These are phyloP conservation scores for Unio pictorum DNA, from an alignment of 2,888 invertebrate genomes.

Conservation along the genomic window DNA sequence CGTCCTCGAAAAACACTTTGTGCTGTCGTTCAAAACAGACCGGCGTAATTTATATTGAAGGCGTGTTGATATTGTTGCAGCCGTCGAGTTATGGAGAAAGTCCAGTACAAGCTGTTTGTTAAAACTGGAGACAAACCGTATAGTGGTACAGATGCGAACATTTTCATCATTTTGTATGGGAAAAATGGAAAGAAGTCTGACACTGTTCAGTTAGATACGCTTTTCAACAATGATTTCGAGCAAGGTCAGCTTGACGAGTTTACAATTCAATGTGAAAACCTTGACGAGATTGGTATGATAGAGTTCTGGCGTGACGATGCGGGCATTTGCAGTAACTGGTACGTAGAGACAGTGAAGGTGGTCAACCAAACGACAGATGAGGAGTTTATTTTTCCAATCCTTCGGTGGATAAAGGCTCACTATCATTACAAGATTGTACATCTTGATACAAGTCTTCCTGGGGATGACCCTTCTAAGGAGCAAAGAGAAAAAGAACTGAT, in stretches of 20 bases:
- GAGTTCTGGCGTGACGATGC: conserved; percentile 68
- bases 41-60: too few species aligned
- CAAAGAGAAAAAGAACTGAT: conserved; percentile 65
- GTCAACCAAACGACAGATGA: conserved; percentile 37
- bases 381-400: conserved; percentile 65
- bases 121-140: conserved; percentile 71
- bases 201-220: conserved; percentile 62
- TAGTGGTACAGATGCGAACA: conserved; percentile 70
- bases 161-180: conserved; percentile 67
- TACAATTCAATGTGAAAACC: conserved; percentile 33
- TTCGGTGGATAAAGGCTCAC: conserved; percentile 70
- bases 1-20: too few species aligned
- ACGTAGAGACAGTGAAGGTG: conserved; percentile 59
- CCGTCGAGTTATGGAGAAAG: too few species aligned
- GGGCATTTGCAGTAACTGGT: conserved; percentile 69
- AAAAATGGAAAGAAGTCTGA: conserved; percentile 57
- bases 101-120: conserved; percentile 62
- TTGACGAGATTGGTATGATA: conserved; percentile 48
- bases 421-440: conserved; percentile 64
- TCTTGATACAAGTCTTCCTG: conserved; percentile 69
- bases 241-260: conserved; percentile 66
- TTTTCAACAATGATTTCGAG: conserved; percentile 65
- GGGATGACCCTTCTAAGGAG: conserved; percentile 64
- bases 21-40: too few species aligned
- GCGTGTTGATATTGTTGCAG: too few species aligned